Evolutionary conservation across 2,888 invertebrate species (phyloP).

Genomic region (Octonoba sinensis): DNA sequence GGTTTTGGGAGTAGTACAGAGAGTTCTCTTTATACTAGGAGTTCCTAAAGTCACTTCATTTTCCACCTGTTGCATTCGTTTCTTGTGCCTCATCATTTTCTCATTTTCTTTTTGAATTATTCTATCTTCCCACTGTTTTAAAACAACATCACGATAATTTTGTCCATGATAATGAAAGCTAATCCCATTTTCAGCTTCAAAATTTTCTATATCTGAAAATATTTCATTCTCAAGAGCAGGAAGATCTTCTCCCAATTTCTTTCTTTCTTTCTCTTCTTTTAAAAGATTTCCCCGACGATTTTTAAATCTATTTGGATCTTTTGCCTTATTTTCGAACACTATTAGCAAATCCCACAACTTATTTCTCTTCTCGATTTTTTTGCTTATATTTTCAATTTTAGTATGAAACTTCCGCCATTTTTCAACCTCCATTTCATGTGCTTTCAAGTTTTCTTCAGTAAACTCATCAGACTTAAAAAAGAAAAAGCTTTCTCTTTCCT

Average conservation of each 20-base stretch:
- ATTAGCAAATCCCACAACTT: constrained; percentile 82
- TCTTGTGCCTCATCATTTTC: constrained; percentile 28
- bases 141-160: constrained; percentile 29
- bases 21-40: constrained; percentile 16
- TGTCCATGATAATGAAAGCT: constrained; percentile 37
- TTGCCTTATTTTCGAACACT: constrained; percentile 81
- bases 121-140: constrained; percentile 43
- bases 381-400: constrained; percentile 70
- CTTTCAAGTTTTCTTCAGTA: constrained; percentile 83
- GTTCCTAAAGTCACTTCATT: constrained; percentile 9
- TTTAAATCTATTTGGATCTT: constrained; percentile 85
- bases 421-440: constrained; percentile 84
- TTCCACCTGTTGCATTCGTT: constrained; percentile 2
- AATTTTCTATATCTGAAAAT: constrained; percentile 31
- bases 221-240: constrained; percentile 72
- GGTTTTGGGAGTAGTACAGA: constrained; percentile 20
- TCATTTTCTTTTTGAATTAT: constrained; percentile 55
- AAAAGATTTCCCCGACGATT: constrained; percentile 89
- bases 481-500: constrained; percentile 67
- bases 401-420: constrained; percentile 74
- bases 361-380: constrained; percentile 78
- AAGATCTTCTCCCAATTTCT: constrained; percentile 79
- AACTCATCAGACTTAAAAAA: constrained; percentile 75
- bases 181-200: constrained; percentile 25
- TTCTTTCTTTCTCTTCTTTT: constrained; percentile 89